phyloP scores from a whole-genome alignment of 2,888 invertebrate genomes.

The Acholoe squamosa region DNA sequence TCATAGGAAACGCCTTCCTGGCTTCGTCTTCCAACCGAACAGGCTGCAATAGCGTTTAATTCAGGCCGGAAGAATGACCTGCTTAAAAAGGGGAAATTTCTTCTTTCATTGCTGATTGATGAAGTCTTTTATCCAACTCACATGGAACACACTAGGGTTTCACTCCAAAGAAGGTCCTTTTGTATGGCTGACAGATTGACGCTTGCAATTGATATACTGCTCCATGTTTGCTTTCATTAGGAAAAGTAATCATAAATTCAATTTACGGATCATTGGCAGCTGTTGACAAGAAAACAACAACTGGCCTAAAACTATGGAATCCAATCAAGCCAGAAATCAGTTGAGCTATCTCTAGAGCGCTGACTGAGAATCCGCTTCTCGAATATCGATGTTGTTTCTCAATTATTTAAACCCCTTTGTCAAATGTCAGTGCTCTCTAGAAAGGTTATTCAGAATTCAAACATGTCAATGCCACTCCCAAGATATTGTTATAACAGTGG shows the following conservation, averaged over 20 bases:
- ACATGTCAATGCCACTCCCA: too few species aligned
- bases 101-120: neutral
- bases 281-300: slow-evolving; percentile 22
- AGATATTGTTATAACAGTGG: too few species aligned
- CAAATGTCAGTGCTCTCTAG: too few species aligned
- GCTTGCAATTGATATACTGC: neutral
- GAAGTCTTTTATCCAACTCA: slow-evolving; percentile 23
- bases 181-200: slow-evolving; percentile 31
- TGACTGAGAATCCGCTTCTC: too few species aligned
- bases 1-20: neutral
- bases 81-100: slow-evolving; percentile 23
- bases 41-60: neutral
- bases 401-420: too few species aligned
- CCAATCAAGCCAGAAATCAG: slow-evolving; percentile 7
- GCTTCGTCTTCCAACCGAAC: neutral
- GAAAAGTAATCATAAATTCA: slow-evolving; percentile 41
- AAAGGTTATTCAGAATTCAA: too few species aligned
- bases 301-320: neutral
- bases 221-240: slow-evolving; percentile 25
- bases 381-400: too few species aligned
- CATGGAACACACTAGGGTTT: neutral
- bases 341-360: neutral
- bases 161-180: neutral
- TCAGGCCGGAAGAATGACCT: neutral
- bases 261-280: slow-evolving; percentile 29